phyloP scores from a whole-genome alignment of 2,797 vertebrate genomes.

The Amblyraja radiata region DNA sequence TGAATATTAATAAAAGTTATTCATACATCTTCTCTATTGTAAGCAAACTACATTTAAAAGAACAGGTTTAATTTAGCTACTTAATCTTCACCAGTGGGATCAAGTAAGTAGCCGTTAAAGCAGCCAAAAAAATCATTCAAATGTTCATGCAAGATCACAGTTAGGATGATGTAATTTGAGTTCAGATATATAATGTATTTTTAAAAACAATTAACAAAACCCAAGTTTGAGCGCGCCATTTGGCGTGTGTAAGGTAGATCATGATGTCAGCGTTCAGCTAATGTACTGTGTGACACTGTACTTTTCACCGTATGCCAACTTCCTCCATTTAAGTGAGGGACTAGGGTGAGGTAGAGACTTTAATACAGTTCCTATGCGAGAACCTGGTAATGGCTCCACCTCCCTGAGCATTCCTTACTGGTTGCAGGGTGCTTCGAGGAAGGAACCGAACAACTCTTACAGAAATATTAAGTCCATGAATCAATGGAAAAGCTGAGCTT shows the following conservation, averaged over 20 bases:
- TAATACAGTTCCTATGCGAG: neutral
- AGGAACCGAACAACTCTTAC: neutral
- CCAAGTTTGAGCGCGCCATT: neutral
- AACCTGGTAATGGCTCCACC: neutral
- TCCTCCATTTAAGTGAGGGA: neutral
- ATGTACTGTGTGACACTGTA: neutral
- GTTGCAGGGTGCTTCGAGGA: conserved; percentile 10
- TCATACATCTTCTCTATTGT: neutral
- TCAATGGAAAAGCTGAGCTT: conserved; percentile 38
- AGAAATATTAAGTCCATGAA: conserved; percentile 31
- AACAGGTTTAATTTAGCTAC: neutral
- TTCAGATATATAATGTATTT: conserved; percentile 20
- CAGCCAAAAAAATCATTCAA: conserved; percentile 32
- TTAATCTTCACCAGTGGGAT: neutral
- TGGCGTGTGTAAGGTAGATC: conserved; percentile 2
- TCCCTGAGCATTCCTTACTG: neutral
- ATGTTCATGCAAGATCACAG: neutral
- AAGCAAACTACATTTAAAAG: neutral
- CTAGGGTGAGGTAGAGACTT: neutral
- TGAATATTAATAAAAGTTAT: neutral
- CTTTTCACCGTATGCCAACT: neutral
- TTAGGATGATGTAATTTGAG: conserved; percentile 11
- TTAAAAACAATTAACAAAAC: conserved; percentile 5
- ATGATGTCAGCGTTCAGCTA: conserved; percentile 10
- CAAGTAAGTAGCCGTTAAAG: neutral